Base-by-base conservation (phyloP, 2,113 vertebrate species). In the Peromyscus polionotus region DNA sequence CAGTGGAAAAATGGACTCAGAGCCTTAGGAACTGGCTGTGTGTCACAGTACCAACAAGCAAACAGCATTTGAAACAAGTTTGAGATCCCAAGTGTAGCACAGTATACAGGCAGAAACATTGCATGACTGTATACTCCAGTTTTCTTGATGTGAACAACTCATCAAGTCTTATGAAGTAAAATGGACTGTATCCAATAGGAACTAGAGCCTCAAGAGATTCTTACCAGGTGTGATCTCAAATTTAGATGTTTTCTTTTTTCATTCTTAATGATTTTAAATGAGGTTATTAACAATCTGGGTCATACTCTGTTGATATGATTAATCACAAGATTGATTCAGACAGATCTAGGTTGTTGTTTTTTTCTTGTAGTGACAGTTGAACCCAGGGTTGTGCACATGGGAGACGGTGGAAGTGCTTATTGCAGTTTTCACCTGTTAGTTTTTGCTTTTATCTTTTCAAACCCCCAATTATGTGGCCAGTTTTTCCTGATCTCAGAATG, bases 221-320 rank as follows among this genome's bases (percentile, higher is more conserved):
- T 79, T 88, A 96, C 77, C 70, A 91, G 42, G 10, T 89, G 26
- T 76, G 72, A 83, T 86, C 93, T 88, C 57, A 88, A 76, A 86
- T 93, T 90, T 12, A 95, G 65, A 81, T 92, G 42, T 76, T 91
- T 79, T 93, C 12, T 75, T 33, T 85, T 88, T 88, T 72, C 67
- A 72, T 57, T 88, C n/a, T 88, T 57, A 88, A 31, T 57, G 14
- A 59, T 61, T 75, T 89, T 61, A 75, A 89, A 33, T 61, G 54
- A 75, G 39, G 57, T 61, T 90, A 45, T 76, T 76, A 76, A 61
- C 59, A 75, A 61, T 76, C 22, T 61, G 39, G 70, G 70, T 61
- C 88, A 76, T 33, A 76, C 19, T 26, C 16, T 76, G 10, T 31
- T 90, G 45, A 59, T 75, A 61, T 45, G 28, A 75, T 59, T 61